phyloP scores from a whole-genome alignment of 2,797 vertebrate genomes.

The Chaenodraco wilsoni region DNA sequence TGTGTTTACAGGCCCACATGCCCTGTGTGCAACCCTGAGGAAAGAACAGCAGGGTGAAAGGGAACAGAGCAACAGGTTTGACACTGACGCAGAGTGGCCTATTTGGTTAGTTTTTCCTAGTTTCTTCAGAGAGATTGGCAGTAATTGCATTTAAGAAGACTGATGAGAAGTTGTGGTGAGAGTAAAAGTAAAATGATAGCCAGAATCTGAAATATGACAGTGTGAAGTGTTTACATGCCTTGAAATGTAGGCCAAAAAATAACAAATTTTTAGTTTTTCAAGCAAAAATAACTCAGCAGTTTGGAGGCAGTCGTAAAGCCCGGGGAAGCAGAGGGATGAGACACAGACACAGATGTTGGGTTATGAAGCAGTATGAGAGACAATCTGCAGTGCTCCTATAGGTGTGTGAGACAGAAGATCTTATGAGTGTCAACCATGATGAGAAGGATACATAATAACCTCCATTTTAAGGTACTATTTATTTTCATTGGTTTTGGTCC shows the following conservation, averaged over 20 bases:
- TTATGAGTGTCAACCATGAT: not conserved
- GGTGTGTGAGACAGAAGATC: constrained; percentile 12
- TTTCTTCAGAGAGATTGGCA: not conserved
- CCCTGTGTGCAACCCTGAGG: constrained; percentile 30
- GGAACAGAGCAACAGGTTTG: constrained; percentile 43
- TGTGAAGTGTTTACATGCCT: not conserved
- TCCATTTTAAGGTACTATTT: not conserved
- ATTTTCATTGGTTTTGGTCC: not conserved
- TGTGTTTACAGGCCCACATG: constrained; percentile 82
- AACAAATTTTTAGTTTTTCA: not conserved
- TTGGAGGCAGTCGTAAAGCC: not conserved
- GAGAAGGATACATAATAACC: not conserved
- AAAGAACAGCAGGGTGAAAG: constrained; percentile 16
- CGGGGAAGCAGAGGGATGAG: constrained; percentile 15
- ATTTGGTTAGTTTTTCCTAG: not conserved
- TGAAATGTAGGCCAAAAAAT: not conserved
- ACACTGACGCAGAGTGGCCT: not conserved
- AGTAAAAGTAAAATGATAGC: not conserved
- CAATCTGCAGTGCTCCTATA: constrained; percentile 17
- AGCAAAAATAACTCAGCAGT: not conserved
- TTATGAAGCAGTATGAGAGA: constrained; percentile 36
- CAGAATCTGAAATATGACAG: not conserved
- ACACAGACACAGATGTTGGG: constrained; percentile 22
- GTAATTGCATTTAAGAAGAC: not conserved
- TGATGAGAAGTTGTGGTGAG: constrained; percentile 1